Percentiles rank a stretch among this genome's conserved stretches.
Evolutionary conservation across 2,888 invertebrate species (phyloP).

Genomic region (Rhyacophila evoluta): DNA sequence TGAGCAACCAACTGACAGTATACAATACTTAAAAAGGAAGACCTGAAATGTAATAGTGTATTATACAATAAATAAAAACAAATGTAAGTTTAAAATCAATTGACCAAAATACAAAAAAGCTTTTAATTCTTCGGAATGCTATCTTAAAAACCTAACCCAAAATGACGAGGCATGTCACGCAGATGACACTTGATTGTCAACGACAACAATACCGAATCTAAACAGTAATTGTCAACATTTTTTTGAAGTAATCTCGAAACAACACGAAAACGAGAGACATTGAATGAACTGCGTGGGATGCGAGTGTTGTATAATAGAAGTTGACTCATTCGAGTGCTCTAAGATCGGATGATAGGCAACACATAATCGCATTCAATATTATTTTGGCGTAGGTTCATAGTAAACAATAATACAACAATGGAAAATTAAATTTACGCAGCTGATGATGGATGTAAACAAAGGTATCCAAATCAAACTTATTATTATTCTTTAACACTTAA

Average conservation of each 20-base stretch:
- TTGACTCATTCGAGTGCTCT: neutral
- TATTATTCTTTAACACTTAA: no score
- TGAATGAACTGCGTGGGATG: neutral
- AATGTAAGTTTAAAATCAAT: no score
- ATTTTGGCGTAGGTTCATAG: neutral
- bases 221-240: neutral
- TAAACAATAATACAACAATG: slow-evolving; percentile 12
- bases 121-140: no score
- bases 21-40: no score
- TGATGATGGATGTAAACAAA: neutral
- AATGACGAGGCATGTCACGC: neutral
- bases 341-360: neutral
- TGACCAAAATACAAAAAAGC: no score
- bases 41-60: no score
- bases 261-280: neutral
- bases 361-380: neutral
- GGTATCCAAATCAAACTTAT: neutral
- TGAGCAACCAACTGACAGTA: no score
- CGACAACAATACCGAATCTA: neutral
- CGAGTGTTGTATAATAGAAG: neutral
- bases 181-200: neutral
- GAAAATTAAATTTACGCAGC: neutral
- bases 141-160: no score
- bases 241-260: slow-evolving; percentile 5
- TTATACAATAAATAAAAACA: no score